These are phyloP conservation scores for Candoia aspera DNA, from an alignment of 2,113 vertebrate genomes.

Conservation along the genomic window DNA sequence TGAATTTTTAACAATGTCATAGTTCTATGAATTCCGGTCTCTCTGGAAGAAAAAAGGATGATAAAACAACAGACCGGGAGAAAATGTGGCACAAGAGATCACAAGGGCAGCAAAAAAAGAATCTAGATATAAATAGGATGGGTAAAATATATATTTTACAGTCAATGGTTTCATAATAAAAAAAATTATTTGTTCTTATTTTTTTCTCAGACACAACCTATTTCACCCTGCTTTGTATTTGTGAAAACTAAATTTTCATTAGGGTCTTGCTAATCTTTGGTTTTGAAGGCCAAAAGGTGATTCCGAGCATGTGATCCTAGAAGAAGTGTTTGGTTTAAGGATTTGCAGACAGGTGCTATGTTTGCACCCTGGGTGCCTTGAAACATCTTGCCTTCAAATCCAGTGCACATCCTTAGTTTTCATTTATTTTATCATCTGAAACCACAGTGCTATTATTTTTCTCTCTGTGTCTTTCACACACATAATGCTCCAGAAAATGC, in stretches of 20 bases:
- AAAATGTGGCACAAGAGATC: not conserved
- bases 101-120: not conserved
- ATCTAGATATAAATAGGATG: not conserved
- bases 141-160: not conserved
- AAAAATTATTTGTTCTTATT: not conserved
- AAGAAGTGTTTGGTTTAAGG: not conserved
- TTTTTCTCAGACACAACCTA: not conserved
- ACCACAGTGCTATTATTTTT: not conserved
- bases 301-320: not conserved
- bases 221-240: not conserved
- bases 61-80: not conserved
- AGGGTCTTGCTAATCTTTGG: not conserved
- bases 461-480: not conserved
- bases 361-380: not conserved
- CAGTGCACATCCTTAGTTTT: not conserved
- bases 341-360: not conserved
- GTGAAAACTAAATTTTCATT: not conserved
- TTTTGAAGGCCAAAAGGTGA: not conserved
- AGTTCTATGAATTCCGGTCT: not conserved
- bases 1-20: not conserved
- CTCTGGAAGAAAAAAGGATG: not conserved
- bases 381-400: not conserved
- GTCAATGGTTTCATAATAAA: not conserved
- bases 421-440: not conserved
- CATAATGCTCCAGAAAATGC: not conserved